Base-by-base conservation (phyloP, 2,888 invertebrate species). In the Plebejus argus region DNA sequence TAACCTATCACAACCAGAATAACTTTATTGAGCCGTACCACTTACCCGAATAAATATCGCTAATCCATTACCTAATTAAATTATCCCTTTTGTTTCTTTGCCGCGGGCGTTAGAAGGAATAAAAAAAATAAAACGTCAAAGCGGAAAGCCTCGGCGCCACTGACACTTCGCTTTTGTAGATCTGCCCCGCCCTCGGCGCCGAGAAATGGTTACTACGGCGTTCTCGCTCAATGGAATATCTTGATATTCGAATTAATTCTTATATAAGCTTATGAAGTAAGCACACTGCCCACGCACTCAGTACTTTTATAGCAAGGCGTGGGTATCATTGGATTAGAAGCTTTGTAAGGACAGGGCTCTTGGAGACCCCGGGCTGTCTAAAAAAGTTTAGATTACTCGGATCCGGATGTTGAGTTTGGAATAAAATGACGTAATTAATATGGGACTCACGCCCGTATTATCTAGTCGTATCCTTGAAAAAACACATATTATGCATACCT, bases 61-160 rank as follows among this genome's bases (percentile, higher is more conserved):
- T 78, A 79, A 81, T 81, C 83, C 82, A 84, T 83, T 83, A 83
- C 82, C 84, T 88, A 89, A 89, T 89, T 88, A 89, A 88, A 89
- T 89, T 87, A 89, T 84, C 82, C 82, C 81, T 84, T 87, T 84
- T 80, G 86, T 56, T 81, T 88, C 87, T 88, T 82, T 87, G 87
- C 90, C 87, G 87, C 87, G 86, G 87, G 88, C 80, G 85, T 82
- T 81, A 85, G 82, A 84, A 86, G 86, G 87, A 85, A 84, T 81
- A 82, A 84, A 82, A 83, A 83, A 83, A 86, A 85, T 82, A 86
- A 88, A 89, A 89, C 86, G 88, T 88, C 87, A 86, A 88, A 84
- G 81, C 84, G 84, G 87, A 90, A 88, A 89, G 91, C 85, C 84
- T 87, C 86, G 91, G 91, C 90, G 91, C 91, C 91, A 89, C 91